phyloP scores from a whole-genome alignment of 2,797 vertebrate genomes.

The Hafferia zeledoni region DNA sequence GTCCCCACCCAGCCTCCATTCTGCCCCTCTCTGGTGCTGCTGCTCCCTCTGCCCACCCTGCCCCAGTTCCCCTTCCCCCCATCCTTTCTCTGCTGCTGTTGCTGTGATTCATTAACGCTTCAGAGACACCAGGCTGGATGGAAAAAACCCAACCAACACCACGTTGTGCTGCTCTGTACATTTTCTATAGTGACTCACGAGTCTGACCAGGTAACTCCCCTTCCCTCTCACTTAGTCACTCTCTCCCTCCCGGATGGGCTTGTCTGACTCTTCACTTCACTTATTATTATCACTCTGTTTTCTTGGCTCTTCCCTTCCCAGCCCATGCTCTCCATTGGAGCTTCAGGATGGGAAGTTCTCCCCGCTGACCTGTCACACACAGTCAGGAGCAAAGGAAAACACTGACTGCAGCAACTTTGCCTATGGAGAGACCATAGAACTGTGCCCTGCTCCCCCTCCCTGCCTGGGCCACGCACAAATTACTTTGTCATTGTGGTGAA shows the following conservation, averaged over 20 bases:
- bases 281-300: neutral
- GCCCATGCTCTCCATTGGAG: neutral
- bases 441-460: neutral
- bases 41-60: neutral
- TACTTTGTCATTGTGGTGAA: slow-evolving; percentile 72
- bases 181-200: slow-evolving; percentile 52
- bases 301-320: neutral
- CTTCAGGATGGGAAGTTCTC: slow-evolving; percentile 36
- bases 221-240: slow-evolving; percentile 48
- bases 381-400: slow-evolving; percentile 37
- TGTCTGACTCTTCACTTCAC: neutral
- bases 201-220: slow-evolving; percentile 52
- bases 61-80: neutral
- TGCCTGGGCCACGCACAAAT: slow-evolving; percentile 52
- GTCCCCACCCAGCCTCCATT: neutral
- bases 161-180: slow-evolving; percentile 28
- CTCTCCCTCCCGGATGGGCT: slow-evolving; percentile 27
- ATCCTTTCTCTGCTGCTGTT: neutral
- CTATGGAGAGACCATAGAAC: slow-evolving; percentile 14
- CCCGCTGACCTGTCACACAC: neutral
- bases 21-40: neutral
- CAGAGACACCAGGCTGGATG: slow-evolving; percentile 14
- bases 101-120: slow-evolving; percentile 37
- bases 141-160: slow-evolving; percentile 25
- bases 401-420: slow-evolving; percentile 42